These are phyloP conservation scores for Zonitis immaculata DNA, from an alignment of 2,888 invertebrate species.

Conservation along the genomic window DNA sequence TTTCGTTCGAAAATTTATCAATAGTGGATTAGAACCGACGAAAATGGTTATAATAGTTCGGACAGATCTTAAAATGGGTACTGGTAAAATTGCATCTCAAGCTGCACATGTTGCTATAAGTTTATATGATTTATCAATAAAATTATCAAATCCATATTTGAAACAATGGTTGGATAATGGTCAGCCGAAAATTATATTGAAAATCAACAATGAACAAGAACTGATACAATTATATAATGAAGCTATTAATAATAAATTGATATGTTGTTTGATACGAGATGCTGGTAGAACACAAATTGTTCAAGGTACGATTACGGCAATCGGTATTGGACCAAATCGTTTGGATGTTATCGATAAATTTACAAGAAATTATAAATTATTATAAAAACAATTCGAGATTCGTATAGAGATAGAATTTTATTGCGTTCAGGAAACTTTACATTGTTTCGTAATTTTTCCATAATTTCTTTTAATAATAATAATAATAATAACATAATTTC, in stretches of 20 bases:
- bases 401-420: constrained; percentile 52
- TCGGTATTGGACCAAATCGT: constrained; percentile 70
- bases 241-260: constrained; percentile 53
- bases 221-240: constrained; percentile 51
- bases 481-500: constrained; percentile 44
- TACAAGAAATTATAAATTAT: constrained; percentile 61
- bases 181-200: constrained; percentile 71
- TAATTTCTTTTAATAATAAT: constrained; percentile 36
- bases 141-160: constrained; percentile 49
- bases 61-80: constrained; percentile 69
- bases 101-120: constrained; percentile 74
- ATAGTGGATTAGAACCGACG: constrained; percentile 16
- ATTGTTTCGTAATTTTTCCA: constrained; percentile 49
- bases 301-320: constrained; percentile 63
- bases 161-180: constrained; percentile 61
- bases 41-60: constrained; percentile 76
- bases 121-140: constrained; percentile 56
- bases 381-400: constrained; percentile 40
- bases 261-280: constrained; percentile 59
- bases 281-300: constrained; percentile 70
- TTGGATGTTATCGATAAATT: constrained; percentile 55
- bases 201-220: constrained; percentile 49
- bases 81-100: constrained; percentile 75
- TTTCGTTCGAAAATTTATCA: constrained; percentile 6
- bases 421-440: constrained; percentile 53